These are phyloP conservation scores for Hycleus phaleratus DNA, from an alignment of 1,140 invertebrate genomes.

Conservation along the genomic window DNA sequence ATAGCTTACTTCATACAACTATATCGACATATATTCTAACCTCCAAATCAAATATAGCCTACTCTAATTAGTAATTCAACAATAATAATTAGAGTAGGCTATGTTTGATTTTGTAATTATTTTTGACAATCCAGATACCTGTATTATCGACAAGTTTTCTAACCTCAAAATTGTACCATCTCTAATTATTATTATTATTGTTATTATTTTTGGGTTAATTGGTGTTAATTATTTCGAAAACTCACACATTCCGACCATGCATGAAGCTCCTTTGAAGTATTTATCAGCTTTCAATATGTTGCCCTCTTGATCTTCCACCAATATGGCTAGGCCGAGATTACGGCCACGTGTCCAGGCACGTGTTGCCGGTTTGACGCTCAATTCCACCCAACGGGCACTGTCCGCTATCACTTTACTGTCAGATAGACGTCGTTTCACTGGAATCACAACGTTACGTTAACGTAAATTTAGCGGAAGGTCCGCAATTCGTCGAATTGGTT, in stretches of 20 bases:
- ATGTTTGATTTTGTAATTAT: too few relatives aligned
- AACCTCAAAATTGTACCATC: too few relatives aligned
- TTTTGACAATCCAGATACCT: too few relatives aligned
- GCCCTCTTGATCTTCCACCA: slow-evolving; percentile 56
- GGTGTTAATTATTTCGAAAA: slow-evolving; percentile 21
- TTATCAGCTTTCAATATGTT: slow-evolving; percentile 44
- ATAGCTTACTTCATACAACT: too few relatives aligned
- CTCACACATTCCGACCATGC: slow-evolving; percentile 40
- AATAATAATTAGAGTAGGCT: too few relatives aligned
- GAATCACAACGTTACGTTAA: slow-evolving; percentile 1
- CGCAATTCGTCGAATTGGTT: too few relatives aligned
- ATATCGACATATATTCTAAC: too few relatives aligned
- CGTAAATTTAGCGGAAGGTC: neutral
- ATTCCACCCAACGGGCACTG: slow-evolving; percentile 31
- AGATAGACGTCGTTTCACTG: slow-evolving; percentile 30
- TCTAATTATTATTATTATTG: too few relatives aligned
- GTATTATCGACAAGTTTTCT: neutral
- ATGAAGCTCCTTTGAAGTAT: slow-evolving; percentile 48
- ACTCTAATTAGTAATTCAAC: too few relatives aligned
- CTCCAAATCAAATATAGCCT: too few relatives aligned
- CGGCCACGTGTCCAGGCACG: slow-evolving; percentile 38
- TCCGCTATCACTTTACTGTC: slow-evolving; percentile 35
- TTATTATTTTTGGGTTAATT: neutral
- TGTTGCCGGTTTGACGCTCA: slow-evolving; percentile 31
- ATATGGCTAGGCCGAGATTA: slow-evolving; percentile 52